Percentiles rank a stretch among this genome's conserved stretches.
These are phyloP conservation scores for Bucco capensis DNA, from an alignment of 2,113 vertebrate genomes.

Conservation along the genomic window DNA sequence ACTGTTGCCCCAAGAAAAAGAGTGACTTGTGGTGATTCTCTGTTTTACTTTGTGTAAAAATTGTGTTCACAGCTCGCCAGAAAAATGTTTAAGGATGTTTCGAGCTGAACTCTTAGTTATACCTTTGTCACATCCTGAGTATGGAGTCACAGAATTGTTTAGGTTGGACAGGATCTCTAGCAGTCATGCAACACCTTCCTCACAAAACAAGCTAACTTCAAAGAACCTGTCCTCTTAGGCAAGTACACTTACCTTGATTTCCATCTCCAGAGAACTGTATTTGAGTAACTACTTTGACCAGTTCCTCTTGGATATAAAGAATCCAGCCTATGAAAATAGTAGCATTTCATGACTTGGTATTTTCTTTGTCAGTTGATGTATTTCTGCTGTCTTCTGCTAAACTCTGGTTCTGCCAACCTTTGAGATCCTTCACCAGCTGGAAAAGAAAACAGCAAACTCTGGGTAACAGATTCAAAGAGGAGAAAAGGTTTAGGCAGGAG, in stretches of 20 bases:
- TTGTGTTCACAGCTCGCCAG: not conserved
- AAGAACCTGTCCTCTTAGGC: fast-evolving
- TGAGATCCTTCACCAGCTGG: not conserved
- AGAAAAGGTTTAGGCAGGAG: not conserved
- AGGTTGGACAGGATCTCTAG: not conserved
- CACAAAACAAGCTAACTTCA: not conserved
- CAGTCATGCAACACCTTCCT: not conserved
- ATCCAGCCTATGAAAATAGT: not conserved
- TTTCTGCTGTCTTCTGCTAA: not conserved
- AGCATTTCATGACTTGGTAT: not conserved
- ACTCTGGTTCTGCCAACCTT: not conserved
- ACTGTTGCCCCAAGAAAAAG: not conserved
- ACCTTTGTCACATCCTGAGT: not conserved
- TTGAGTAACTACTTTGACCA: not conserved
- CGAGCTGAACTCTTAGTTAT: not conserved
- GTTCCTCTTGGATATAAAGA: not conserved
- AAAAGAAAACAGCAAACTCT: not conserved
- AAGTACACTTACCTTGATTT: not conserved
- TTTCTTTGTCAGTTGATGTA: not conserved
- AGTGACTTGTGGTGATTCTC: not conserved
- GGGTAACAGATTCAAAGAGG: not conserved
- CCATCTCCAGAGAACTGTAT: not conserved
- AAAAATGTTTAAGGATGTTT: not conserved
- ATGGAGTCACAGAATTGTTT: not conserved
- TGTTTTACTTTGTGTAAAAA: not conserved